Evolutionary conservation across 2,888 invertebrate genomes (phyloP), one percentile per base, ranked within the genome.

Genomic region (Pristionchus mayeri): DNA sequence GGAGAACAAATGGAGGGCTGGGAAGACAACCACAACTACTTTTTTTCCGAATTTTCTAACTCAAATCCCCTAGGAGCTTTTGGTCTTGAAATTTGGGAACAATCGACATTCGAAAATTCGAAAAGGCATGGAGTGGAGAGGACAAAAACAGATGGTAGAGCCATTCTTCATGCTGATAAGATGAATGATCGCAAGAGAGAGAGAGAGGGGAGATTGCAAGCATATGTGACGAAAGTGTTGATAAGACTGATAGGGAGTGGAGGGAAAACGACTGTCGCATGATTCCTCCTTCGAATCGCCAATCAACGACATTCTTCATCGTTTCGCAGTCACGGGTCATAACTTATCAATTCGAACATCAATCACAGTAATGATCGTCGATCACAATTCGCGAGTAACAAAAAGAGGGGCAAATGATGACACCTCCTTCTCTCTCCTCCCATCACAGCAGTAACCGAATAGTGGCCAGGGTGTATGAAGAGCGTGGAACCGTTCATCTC

Each of bases 11-110:
- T 63, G 63, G 71, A 44, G 71, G 11, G 57, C 11, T 13, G 63
- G 60, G 63, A 63, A 63, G 63, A 44, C n/a, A 71, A 71, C 71
- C 71, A 71, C 40, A 71, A 71, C 71, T n/a, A 37, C 71, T n/a
- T 44, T 44, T 67, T 71, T 71, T 24, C 63, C 30, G 21, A 71
- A 71, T 44, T 63, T 63, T 21, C 34, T 18, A 63, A 63, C 34
- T 34, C 34, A 34, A 63, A 27, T 63, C 63, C 34, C 63, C 21
- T 63, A n/a, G n/a, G 63, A 44, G 71, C n/a, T 34, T 4, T n/a
- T n/a, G n/a, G n/a, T n/a, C n/a, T n/a, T n/a, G n/a, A n/a, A n/a
- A n/a, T n/a, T n/a, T n/a, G 57, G 27, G 67, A 71, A 40, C 40
- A 11, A 71, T 44, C 44, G 13, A 44, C 13, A 44, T 71, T 71